These are phyloP conservation scores for Campoplex capitator DNA, from an alignment of 2,888 invertebrate genomes.

Conservation along the genomic window DNA sequence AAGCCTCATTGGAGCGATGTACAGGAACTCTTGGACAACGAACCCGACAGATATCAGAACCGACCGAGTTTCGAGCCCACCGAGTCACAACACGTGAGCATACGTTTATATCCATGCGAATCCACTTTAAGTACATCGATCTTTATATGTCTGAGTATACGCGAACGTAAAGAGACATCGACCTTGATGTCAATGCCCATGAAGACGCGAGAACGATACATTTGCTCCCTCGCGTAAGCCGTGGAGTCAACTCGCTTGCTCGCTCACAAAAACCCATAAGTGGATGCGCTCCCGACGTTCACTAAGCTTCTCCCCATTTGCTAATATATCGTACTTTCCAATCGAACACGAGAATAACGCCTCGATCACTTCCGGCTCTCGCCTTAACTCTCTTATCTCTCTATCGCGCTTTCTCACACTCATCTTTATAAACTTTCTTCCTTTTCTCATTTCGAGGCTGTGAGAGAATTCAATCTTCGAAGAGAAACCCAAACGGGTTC, in stretches of 20 bases:
- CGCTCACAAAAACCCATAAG: conserved; percentile 57
- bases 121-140: not conserved
- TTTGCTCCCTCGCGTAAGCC: conserved; percentile 34
- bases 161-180: conserved; percentile 38
- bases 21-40: conserved; percentile 76
- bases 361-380: conserved; percentile 57
- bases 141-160: not conserved
- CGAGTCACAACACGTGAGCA: conserved; percentile 79
- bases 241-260: conserved; percentile 32
- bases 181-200: conserved; percentile 66
- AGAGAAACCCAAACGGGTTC: not conserved
- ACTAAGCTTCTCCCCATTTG: conserved; percentile 3
- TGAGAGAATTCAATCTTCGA: not conserved
- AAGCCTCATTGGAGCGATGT: conserved; percentile 82
- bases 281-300: conserved; percentile 40
- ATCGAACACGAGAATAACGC: conserved; percentile 60
- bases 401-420: not conserved
- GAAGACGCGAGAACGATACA: conserved; percentile 47
- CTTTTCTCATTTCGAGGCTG: not conserved
- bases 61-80: conserved; percentile 81
- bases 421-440: conserved; percentile 15
- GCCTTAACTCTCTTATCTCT: conserved; percentile 17
- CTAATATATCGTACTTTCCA: conserved; percentile 68
- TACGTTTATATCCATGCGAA: not conserved
- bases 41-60: conserved; percentile 78